These are phyloP conservation scores for Todus mexicanus DNA, from an alignment of 2,797 vertebrate species.

Conservation along the genomic window DNA sequence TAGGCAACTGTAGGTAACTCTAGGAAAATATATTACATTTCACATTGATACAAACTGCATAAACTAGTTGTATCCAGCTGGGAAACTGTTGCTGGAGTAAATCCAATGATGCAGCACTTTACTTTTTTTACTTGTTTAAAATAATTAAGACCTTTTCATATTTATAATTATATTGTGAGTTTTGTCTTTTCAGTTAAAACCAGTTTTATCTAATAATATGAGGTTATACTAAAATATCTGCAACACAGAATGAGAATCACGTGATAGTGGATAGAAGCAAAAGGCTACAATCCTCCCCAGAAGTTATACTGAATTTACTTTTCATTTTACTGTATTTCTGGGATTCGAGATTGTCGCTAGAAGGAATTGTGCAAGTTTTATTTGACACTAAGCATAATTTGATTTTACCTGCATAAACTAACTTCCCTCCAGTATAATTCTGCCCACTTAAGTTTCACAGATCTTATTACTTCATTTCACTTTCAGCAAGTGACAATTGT, in stretches of 20 bases:
- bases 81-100: not conserved
- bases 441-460: not conserved
- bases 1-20: not conserved
- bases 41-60: not conserved
- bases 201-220: not conserved
- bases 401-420: not conserved
- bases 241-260: not conserved
- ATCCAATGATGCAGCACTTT: not conserved
- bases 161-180: not conserved
- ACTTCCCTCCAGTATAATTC: not conserved
- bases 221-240: not conserved
- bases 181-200: not conserved
- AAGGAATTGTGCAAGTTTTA: not conserved
- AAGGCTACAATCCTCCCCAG: not conserved
- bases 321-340: not conserved
- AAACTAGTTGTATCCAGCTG: not conserved
- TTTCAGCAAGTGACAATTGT: not conserved
- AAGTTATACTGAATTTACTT: not conserved
- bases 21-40: not conserved
- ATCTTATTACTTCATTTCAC: not conserved
- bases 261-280: not conserved
- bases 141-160: not conserved
- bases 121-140: not conserved
- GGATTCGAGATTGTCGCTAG: not conserved
- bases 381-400: not conserved